Percentiles rank a stretch among this genome's conserved stretches.
Evolutionary conservation across 1,140 invertebrate species (phyloP).

Genomic region (Cherax destructor): DNA sequence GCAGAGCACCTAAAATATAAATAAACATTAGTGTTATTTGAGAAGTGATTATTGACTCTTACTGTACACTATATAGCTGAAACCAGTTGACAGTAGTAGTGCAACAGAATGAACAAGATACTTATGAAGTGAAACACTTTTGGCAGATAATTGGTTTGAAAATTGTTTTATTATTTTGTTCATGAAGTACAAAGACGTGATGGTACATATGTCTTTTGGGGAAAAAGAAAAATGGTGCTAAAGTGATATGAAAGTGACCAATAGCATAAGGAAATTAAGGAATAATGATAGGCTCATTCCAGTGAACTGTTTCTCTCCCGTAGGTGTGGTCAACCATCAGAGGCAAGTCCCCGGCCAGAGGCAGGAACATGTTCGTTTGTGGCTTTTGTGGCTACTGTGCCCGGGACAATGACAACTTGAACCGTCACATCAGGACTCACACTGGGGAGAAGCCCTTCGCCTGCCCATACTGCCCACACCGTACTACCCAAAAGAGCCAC

Average conservation of each 20-base stretch:
- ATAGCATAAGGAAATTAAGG: slow-evolving; percentile 62
- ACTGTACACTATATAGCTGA: neutral
- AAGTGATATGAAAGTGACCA: slow-evolving; percentile 17
- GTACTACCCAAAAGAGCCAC: slow-evolving; percentile 64
- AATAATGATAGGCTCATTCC: slow-evolving; percentile 57
- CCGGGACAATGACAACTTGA: slow-evolving; percentile 68
- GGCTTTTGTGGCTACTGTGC: slow-evolving; percentile 66
- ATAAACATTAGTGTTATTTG: neutral
- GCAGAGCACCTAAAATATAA: slow-evolving; percentile 2
- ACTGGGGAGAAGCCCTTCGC: slow-evolving; percentile 65
- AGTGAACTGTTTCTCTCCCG: slow-evolving; percentile 66
- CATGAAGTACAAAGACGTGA: neutral
- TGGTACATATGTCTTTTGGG: neutral
- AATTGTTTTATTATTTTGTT: neutral
- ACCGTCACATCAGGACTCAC: slow-evolving; percentile 64
- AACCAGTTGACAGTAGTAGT: neutral
- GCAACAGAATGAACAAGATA: slow-evolving; percentile 12
- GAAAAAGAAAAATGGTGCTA: slow-evolving; percentile 14
- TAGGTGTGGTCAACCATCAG: slow-evolving; percentile 63
- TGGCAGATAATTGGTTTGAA: neutral
- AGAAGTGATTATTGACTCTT: neutral
- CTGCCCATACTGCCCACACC: slow-evolving; percentile 63
- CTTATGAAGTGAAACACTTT: neutral
- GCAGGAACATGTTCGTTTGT: slow-evolving; percentile 66
- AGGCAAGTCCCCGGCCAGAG: slow-evolving; percentile 65